A percentile compares a stretch with the other conserved stretches of the same genome.
phyloP scores from a whole-genome alignment of 2,797 vertebrate genomes.

The Cottoperca gobio region DNA sequence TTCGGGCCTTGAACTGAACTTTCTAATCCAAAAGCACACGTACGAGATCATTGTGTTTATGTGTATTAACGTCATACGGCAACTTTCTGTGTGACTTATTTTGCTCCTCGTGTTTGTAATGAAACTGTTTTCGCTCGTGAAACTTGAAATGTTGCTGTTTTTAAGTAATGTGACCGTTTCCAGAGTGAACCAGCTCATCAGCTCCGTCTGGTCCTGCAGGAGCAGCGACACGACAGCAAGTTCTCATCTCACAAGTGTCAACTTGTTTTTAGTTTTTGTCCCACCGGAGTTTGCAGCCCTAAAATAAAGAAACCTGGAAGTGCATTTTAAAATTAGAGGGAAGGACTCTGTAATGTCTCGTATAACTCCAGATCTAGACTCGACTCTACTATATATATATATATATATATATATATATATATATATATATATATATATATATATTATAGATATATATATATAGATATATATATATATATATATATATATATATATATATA shows the following conservation, averaged over 20 bases:
- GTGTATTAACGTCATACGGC: background rate
- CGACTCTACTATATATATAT: no score
- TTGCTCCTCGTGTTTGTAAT: background rate
- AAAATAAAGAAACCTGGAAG: background rate
- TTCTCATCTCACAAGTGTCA: background rate
- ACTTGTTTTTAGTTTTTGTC: background rate
- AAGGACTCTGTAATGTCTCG: background rate
- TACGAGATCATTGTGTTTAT: background rate
- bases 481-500: no score
- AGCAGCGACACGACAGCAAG: background rate
- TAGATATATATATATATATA: no score
- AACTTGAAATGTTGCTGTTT: background rate
- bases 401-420: no score
- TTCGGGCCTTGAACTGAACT: background rate
- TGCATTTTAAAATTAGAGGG: no score
- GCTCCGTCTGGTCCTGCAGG: background rate
- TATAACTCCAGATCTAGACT: no score
- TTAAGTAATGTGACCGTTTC: background rate
- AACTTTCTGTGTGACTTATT: no score
- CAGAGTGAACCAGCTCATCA: background rate
- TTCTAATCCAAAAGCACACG: background rate
- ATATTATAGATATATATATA: no score
- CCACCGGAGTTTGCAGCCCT: background rate
- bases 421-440: no score
- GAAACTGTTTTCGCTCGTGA: background rate